A percentile compares a stretch with the other conserved stretches of the same genome.
Evolutionary conservation across 1,140 invertebrate species (phyloP).

Genomic region (Drosophila albomicans): DNA sequence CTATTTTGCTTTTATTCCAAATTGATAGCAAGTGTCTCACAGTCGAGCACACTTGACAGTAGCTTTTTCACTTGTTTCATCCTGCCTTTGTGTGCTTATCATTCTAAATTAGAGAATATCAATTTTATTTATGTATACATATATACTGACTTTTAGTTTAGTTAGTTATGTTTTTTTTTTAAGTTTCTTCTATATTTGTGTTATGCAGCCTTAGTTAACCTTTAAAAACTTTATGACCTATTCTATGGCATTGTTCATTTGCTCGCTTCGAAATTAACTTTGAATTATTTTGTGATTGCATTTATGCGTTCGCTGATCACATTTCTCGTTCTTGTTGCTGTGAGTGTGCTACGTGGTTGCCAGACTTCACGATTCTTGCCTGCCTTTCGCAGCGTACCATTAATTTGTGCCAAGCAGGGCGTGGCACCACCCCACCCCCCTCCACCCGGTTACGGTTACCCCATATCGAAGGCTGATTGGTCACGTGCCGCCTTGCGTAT

Average conservation of each 20-base stretch:
- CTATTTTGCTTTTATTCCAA: no score
- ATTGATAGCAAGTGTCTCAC: no score
- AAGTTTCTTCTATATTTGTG: no score
- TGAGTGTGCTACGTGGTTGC: conserved; percentile 41
- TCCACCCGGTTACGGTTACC: neutral
- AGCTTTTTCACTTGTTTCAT: no score
- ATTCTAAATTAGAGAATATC: no score
- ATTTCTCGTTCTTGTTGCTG: neutral
- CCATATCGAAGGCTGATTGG: conserved; percentile 56
- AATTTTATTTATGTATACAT: no score
- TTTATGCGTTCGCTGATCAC: conserved; percentile 29
- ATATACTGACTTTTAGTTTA: no score
- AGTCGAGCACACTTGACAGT: no score
- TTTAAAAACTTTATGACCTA: neutral
- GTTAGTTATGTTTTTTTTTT: neutral
- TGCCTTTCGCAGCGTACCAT: conserved; percentile 39
- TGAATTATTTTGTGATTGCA: conserved; percentile 65
- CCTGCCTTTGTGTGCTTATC: no score
- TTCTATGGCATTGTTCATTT: conserved; percentile 9
- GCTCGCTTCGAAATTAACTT: conserved; percentile 46
- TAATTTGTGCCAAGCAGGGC: conserved; percentile 57
- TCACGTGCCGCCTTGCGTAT: conserved; percentile 68
- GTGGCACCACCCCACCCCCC: conserved; percentile 5
- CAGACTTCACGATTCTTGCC: conserved; percentile 29
- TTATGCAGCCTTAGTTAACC: neutral